Conservation (phyloP, 2,888 invertebrate species). For the Sphinx pinastri region DNA sequence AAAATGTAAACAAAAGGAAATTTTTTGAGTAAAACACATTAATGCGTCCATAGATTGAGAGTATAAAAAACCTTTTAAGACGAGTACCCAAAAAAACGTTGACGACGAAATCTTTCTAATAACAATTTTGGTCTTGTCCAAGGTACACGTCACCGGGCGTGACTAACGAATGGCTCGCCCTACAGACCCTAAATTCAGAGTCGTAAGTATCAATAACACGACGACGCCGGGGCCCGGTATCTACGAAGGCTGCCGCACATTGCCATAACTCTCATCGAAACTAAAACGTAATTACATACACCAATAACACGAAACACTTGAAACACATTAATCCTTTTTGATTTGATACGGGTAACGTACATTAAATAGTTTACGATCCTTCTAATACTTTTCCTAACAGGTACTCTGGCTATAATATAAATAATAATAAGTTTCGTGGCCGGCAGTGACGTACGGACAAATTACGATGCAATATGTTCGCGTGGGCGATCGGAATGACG, state of each 20-base stretch:
- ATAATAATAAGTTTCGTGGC: constrained; percentile 55
- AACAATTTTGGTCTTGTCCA: constrained; percentile 84
- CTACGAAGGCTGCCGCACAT: constrained; percentile 75
- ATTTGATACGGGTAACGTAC: constrained; percentile 72
- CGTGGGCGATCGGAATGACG: constrained; percentile 59
- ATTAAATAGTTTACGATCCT: constrained; percentile 6
- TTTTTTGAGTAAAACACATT: constrained; percentile 20
- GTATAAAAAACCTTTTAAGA: constrained; percentile 69
- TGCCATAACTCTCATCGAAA: constrained; percentile 77
- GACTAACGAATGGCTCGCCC: constrained; percentile 84
- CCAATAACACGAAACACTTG: constrained; percentile 75
- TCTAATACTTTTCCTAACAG: constrained; percentile 30
- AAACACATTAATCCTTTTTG: constrained; percentile 77
- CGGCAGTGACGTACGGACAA: constrained; percentile 54
- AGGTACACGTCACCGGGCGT: constrained; percentile 84
- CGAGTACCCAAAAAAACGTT: constrained; percentile 67
- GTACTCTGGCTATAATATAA: constrained; percentile 61
- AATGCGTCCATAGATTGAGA: constrained; percentile 31
- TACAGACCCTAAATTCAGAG: constrained; percentile 83
- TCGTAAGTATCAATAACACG: constrained; percentile 81
- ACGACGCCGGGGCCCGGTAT: constrained; percentile 57
- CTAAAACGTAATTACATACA: constrained; percentile 80
- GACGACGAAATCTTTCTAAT: constrained; percentile 77
- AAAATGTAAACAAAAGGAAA: constrained; percentile 15
- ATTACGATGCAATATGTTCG: constrained; percentile 49